These are phyloP conservation scores for Lampris megalopsis DNA, from an alignment of 2,113 vertebrate species.

Conservation along the genomic window DNA sequence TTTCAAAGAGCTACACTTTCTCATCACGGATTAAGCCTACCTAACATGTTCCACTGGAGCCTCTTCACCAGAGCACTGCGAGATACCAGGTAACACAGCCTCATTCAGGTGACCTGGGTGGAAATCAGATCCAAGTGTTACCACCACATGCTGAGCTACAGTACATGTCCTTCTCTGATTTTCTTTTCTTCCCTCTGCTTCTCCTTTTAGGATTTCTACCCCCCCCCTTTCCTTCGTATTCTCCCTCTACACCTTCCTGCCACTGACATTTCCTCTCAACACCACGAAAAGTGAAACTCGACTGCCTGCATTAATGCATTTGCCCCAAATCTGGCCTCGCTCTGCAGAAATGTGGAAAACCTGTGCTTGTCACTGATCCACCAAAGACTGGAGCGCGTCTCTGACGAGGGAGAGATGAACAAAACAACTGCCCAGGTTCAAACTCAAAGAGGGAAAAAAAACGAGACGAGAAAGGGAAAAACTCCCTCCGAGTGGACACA, in stretches of 20 bases:
- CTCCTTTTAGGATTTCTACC: constrained; percentile 31
- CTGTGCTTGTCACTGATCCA: too few species aligned
- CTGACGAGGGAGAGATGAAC: too few species aligned
- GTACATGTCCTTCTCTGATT: constrained; percentile 1
- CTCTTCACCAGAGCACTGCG: too few species aligned
- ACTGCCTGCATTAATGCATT: constrained; percentile 12
- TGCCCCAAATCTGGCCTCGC: background rate
- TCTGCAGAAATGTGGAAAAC: background rate
- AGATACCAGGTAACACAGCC: too few species aligned
- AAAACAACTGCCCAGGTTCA: too few species aligned
- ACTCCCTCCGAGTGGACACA: too few species aligned
- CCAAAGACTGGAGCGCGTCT: too few species aligned
- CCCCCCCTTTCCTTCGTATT: background rate
- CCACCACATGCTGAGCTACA: constrained; percentile 3
- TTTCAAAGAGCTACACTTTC: too few species aligned
- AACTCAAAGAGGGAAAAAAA: too few species aligned
- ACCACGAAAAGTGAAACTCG: constrained; percentile 31
- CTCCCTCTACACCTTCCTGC: constrained; percentile 11
- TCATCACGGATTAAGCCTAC: too few species aligned
- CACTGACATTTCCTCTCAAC: constrained; percentile 47
- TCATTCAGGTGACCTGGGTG: constrained; percentile 8
- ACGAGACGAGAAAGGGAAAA: too few species aligned
- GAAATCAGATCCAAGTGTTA: background rate
- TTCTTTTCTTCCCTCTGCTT: constrained; percentile 1
- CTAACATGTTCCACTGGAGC: too few species aligned